Percentiles rank a stretch among this genome's conserved stretches.
These are phyloP conservation scores for Halcyon senegalensis DNA, from an alignment of 2,113 vertebrate species.

Conservation along the genomic window DNA sequence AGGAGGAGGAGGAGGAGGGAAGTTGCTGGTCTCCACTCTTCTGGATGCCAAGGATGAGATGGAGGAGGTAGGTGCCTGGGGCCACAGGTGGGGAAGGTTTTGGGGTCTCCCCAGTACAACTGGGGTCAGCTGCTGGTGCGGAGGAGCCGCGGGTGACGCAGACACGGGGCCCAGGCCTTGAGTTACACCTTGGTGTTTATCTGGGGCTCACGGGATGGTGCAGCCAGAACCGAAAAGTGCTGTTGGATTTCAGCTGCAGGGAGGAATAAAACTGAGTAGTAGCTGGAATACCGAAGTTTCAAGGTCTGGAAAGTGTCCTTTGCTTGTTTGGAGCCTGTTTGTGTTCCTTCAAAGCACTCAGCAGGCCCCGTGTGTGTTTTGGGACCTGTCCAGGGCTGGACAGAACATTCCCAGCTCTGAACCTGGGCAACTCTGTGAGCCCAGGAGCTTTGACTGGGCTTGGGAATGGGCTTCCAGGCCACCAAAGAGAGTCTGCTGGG, in stretches of 20 bases:
- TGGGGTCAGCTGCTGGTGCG: neutral
- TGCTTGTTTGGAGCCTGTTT: neutral
- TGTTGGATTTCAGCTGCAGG: neutral
- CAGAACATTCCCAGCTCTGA: neutral
- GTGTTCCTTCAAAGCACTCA: neutral
- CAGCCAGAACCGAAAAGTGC: neutral
- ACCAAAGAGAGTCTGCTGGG: fast-evolving
- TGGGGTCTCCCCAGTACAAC: neutral
- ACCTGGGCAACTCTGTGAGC: neutral
- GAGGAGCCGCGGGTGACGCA: neutral
- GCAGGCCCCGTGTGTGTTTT: neutral
- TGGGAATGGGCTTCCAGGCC: neutral
- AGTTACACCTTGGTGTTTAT: neutral
- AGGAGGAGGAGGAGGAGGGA: conserved; percentile 79
- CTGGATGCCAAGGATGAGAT: conserved; percentile 96
- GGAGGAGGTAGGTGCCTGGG: conserved; percentile 83
- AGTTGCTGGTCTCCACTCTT: conserved; percentile 88
- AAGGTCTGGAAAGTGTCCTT: neutral
- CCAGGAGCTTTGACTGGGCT: neutral
- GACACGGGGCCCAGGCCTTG: neutral
- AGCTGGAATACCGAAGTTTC: neutral
- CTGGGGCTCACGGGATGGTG: neutral
- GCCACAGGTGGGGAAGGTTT: neutral
- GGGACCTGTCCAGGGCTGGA: neutral
- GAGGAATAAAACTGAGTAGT: neutral